Conservation (phyloP, 1,140 invertebrate species). For the Macrobrachium nipponense region DNA sequence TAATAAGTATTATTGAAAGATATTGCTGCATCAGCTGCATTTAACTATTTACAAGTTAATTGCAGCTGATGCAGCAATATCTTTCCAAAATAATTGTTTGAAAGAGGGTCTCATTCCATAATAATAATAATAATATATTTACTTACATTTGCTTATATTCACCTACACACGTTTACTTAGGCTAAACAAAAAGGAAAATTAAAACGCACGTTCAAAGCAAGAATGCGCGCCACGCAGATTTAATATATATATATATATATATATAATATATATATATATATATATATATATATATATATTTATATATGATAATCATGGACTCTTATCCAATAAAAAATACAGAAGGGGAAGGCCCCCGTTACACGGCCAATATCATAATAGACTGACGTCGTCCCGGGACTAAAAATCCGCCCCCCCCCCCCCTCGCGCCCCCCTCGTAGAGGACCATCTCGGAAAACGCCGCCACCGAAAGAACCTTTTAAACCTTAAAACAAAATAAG, state of each 20-base stretch:
- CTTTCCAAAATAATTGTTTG: no score
- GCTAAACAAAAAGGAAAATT: not conserved
- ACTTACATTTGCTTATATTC: no score
- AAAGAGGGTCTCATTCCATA: no score
- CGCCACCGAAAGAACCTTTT: not conserved
- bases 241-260: no score
- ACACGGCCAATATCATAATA: slow-evolving; percentile 43
- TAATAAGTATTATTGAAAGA: no score
- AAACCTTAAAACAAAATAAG: slow-evolving; percentile 45
- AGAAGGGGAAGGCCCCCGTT: slow-evolving; percentile 1
- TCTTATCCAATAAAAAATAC: slow-evolving; percentile 45
- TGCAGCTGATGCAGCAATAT: no score
- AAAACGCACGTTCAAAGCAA: slow-evolving; percentile 21
- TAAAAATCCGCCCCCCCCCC: slow-evolving; percentile 26
- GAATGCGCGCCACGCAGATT: slow-evolving; percentile 33
- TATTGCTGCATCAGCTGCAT: no score
- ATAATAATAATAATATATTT: no score
- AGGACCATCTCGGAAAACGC: slow-evolving; percentile 29
- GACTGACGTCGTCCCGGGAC: not conserved
- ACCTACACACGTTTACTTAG: no score
- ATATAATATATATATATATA: no score
- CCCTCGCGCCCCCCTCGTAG: slow-evolving; percentile 25
- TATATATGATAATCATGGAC: slow-evolving; percentile 44
- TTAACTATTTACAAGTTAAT: no score
- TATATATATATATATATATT: no score